Base-by-base conservation (phyloP, 2,797 vertebrate genomes). In the Myiotriccus ornatus region DNA sequence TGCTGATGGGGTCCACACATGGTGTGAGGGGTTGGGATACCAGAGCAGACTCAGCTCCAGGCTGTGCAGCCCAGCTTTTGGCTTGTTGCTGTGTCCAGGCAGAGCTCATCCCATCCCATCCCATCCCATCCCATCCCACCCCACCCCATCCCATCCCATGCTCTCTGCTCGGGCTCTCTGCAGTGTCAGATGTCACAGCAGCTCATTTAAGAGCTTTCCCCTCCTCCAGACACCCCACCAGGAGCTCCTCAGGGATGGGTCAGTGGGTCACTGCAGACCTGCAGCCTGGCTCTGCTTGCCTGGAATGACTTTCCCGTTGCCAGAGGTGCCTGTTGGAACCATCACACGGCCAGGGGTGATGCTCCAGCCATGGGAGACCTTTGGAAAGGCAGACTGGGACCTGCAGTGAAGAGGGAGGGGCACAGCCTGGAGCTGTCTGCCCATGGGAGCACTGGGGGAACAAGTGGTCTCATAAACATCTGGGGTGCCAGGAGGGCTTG, bases 251-350 rank as follows among this genome's bases (percentile, higher is more conserved):
- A 28, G 52, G 52, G 52, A 7, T 22, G 46, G 50, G 25, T 39
- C 22, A 8, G 11, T 5, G 59, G 65, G 35, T 55, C 75, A 13
- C 64, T n/a, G 34, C 43, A 25, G 64, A 22, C 44, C 50, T 53
- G 63, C 80, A 37, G 41, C 47, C 64, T 32, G 21, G 24, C 5
- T 1, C 75, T 65, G 79, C 55, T 28, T 9, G 37, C 44, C 57
- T 5, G 2, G 21, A 41, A n/a, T 2, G 25, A 15, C 37, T 8
- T 28, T 27, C 59, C 32, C 17, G 0, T 1, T n/a, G 34, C 20
- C 4, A 2, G 16, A 30, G 41, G 67, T 1, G 5, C 55, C 60
- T n/a, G 10, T 32, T 23, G 10, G 78, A 70, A 16, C 56, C 4
- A 1, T 21, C 37, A 22, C 37, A 3, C 6, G 3, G 23, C 43